Conservation (phyloP, 2,888 invertebrate species). For the Apamea sordens region DNA sequence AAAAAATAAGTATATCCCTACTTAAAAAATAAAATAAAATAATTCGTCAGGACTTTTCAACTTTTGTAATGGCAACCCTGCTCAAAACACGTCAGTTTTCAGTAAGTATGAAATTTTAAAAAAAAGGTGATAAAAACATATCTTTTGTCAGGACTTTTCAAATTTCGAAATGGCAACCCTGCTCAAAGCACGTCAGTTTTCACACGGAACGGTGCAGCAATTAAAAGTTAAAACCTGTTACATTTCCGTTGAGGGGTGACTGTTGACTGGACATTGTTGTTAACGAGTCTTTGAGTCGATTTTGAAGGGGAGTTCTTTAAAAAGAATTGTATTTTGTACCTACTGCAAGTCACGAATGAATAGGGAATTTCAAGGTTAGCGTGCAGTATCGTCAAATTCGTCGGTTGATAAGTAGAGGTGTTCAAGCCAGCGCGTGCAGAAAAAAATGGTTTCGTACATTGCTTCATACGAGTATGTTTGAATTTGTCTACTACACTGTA, state of each 20-base stretch:
- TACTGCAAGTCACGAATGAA: neutral
- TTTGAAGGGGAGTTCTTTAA: constrained; percentile 27
- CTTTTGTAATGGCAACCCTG: no score
- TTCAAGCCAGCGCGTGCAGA: no score
- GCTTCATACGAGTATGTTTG: no score
- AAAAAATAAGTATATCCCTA: no score
- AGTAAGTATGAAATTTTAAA: no score
- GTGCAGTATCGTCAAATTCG: neutral
- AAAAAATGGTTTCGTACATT: no score
- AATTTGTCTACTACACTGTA: no score
- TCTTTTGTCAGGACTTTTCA: neutral
- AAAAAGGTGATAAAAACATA: neutral
- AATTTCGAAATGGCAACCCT: neutral
- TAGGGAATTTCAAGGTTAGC: constrained; percentile 1
- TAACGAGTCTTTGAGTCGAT: constrained; percentile 1
- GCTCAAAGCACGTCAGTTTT: constrained; percentile 24
- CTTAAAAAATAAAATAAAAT: no score
- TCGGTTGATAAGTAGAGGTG: neutral
- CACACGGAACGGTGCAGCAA: constrained; percentile 40
- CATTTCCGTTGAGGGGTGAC: constrained; percentile 55
- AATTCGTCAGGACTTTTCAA: no score
- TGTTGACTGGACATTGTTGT: constrained; percentile 30
- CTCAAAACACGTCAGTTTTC: no score
- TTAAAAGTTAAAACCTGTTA: constrained; percentile 63
- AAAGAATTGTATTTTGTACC: neutral